Conservation (phyloP, 1,140 invertebrate genomes). For the Pachyrhynchus sulphureomaculatus region DNA sequence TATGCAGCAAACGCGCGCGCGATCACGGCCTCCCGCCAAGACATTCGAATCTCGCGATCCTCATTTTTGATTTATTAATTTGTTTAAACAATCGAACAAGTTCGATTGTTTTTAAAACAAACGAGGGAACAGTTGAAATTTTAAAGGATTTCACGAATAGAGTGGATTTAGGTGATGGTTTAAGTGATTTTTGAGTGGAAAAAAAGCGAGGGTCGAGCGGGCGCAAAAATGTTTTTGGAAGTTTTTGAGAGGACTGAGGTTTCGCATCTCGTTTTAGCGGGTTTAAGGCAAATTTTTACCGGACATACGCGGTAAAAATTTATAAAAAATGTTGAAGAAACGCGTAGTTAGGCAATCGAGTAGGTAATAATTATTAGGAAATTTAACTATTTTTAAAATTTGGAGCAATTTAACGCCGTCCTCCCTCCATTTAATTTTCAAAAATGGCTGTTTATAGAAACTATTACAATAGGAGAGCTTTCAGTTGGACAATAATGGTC, state of each 20-base stretch:
- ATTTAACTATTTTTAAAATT: conserved; percentile 8
- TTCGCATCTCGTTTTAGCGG: neutral
- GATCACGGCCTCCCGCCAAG: conserved; percentile 5
- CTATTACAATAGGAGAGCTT: conserved; percentile 34
- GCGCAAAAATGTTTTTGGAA: conserved; percentile 9
- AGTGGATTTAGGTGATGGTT: neutral
- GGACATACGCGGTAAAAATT: conserved; percentile 15
- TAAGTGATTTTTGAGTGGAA: neutral
- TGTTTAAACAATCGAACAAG: neutral
- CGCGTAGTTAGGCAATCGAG: conserved; percentile 17
- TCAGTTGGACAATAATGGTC: conserved; percentile 34
- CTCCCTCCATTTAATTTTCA: neutral
- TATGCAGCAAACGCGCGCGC: conserved; percentile 11
- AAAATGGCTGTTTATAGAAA: conserved; percentile 41
- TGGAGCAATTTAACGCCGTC: conserved; percentile 2
- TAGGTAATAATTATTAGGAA: conserved; percentile 23
- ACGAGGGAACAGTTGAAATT: neutral
- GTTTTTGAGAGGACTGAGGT: neutral
- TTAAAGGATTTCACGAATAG: neutral
- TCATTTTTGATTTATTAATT: conserved; percentile 1
- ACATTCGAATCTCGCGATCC: conserved; percentile 2
- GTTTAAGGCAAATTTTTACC: neutral
- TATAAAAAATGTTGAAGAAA: neutral
- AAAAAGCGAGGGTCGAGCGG: neutral
- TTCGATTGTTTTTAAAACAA: neutral